Evolutionary conservation across 1,140 invertebrate species (phyloP), one percentile per base, ranked within the genome.

Genomic region (Acyrthosiphon pisum): DNA sequence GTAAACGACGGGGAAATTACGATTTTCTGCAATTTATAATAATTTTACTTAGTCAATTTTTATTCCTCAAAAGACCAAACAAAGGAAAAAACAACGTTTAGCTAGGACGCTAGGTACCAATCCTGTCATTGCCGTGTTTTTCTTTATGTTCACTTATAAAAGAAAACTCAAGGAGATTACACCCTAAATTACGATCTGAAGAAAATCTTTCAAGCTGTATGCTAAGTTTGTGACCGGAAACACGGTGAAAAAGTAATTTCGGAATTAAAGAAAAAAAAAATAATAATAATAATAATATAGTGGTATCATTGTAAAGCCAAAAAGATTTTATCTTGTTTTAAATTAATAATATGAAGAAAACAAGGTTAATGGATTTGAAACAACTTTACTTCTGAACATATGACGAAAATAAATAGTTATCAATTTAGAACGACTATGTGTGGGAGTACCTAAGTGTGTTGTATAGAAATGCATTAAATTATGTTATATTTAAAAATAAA

Each of bases 151-250:
- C 37, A 6, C 81, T 37, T 83, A 83, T 83, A 22, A 26, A 83
- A 83, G 8, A 83, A 83, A 41, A 83, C 81, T 76, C 30, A 18
- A 76, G 0, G 81, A 37, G 37, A 83, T 83, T 83, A n/a, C 60
- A 76, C 30, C 60, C n/a, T 76, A 83, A 83, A 83, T 23, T 83
- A 83, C 81, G 37, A 83, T 83, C 23, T 41, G 30, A 76, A 76
- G 60, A n/a, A 76, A 76, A 76, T 35, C 60, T 76, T 76, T 35
- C n/a, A 76, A n/a, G n/a, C 30, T 68, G 30, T n/a, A 68, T 68
- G 60, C 60, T 83, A 83, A 83, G 81, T 83, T 83, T 83, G 60
- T 76, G 60, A 76, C 37, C 35, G 37, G 37, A 86, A 44, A 86
- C 37, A 30, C 11, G 23, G 41, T 14, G 83, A 86, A 86, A 86